Conservation (phyloP, 2,113 vertebrate species). For the Chionis minor region DNA sequence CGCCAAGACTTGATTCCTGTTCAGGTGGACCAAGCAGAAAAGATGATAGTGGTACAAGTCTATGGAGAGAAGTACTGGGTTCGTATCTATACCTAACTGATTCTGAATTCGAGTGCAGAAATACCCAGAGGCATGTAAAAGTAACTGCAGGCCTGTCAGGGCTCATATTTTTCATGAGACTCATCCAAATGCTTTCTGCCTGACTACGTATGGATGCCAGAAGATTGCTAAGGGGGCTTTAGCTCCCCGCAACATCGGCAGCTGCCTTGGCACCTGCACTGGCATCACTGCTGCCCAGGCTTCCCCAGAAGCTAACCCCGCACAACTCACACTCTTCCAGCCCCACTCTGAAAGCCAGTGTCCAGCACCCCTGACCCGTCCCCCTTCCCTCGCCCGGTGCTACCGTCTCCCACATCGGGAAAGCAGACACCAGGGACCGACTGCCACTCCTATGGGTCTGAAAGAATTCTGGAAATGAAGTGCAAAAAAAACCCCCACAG, state of each 20-base stretch:
- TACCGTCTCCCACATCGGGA: accelerated
- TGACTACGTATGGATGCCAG: background rate
- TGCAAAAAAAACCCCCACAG: background rate
- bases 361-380: background rate
- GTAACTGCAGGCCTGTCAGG: background rate
- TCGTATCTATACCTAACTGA: background rate
- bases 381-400: accelerated
- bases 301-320: background rate
- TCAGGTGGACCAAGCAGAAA: background rate
- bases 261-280: background rate
- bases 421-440: background rate
- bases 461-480: background rate
- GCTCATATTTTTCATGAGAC: background rate
- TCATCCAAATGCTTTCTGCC: background rate
- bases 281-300: background rate
- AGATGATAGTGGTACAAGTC: background rate
- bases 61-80: background rate
- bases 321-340: background rate
- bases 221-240: background rate
- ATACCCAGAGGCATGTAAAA: background rate
- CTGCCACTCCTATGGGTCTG: background rate
- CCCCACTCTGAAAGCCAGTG: accelerated
- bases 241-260: background rate
- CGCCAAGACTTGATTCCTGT: background rate
- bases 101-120: background rate